Percentiles rank a stretch among this genome's conserved stretches.
phyloP scores from a whole-genome alignment of 1,140 invertebrate species.

The Paracyclopina nana region DNA sequence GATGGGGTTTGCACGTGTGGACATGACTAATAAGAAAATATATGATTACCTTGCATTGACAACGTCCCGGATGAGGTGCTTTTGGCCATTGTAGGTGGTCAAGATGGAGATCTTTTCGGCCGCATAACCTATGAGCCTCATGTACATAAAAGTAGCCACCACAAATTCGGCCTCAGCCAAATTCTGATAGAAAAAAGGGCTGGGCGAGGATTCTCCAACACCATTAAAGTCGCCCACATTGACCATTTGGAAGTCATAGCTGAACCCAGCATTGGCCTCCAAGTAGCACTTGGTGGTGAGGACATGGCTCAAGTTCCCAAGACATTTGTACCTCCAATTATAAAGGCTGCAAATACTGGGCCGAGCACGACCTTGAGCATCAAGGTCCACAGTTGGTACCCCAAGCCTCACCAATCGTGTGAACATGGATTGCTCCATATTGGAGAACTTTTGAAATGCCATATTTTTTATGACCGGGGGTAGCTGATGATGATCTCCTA shows the following conservation, averaged over 20 bases:
- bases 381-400: conserved; percentile 87
- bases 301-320: conserved; percentile 81
- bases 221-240: conserved; percentile 95
- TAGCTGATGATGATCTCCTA: conserved; percentile 97
- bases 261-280: conserved; percentile 73
- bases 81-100: conserved; percentile 99
- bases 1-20: too few species aligned
- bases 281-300: conserved; percentile 57
- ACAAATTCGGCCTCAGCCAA: conserved; percentile 96
- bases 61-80: conserved; percentile 88
- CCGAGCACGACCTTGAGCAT: conserved; percentile 87
- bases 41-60: conserved; percentile 48
- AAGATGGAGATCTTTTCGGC: conserved; percentile 93
- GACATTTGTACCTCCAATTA: conserved; percentile 90
- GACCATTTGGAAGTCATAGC: conserved; percentile 83
- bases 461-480: conserved; percentile 99
- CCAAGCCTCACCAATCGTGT: conserved; percentile 84
- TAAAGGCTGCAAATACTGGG: conserved; percentile 82
- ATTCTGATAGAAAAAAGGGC: conserved; percentile 98
- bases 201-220: conserved; percentile 88
- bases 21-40: background rate
- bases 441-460: conserved; percentile 99
- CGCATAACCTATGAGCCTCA: conserved; percentile 90
- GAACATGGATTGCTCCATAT: conserved; percentile 98
- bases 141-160: conserved; percentile 95